Evolutionary conservation across 2,888 invertebrate species (phyloP).

Genomic region (Hymenopus coronatus): DNA sequence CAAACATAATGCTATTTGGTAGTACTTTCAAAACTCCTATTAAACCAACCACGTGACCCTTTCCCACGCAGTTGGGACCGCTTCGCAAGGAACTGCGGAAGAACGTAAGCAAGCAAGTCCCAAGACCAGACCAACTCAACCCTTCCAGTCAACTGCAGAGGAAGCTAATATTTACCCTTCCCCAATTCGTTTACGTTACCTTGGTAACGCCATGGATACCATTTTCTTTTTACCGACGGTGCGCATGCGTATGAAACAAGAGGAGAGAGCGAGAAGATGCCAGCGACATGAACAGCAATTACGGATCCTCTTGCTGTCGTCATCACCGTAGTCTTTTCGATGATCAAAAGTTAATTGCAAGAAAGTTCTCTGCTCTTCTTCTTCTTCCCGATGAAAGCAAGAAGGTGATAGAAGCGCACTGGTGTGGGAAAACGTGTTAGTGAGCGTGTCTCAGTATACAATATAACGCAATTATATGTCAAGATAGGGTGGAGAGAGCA

Average conservation of each 20-base stretch:
- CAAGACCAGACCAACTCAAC: neutral
- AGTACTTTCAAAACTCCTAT: neutral
- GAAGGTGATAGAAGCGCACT: neutral
- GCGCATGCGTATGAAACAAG: neutral
- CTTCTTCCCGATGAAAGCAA: neutral
- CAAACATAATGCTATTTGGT: neutral
- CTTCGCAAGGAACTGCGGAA: neutral
- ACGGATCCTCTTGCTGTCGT: neutral
- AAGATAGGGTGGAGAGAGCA: neutral
- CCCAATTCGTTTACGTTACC: conserved; percentile 9
- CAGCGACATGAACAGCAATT: neutral
- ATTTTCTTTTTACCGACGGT: neutral
- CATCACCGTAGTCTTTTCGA: neutral
- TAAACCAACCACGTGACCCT: neutral
- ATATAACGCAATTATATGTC: neutral
- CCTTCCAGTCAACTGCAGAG: neutral
- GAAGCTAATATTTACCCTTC: conserved; percentile 1
- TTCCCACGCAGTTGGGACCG: neutral
- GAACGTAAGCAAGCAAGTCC: neutral
- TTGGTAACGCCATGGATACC: neutral
- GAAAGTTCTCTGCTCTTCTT: neutral
- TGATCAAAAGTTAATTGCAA: conserved; percentile 14
- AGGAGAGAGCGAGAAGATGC: neutral
- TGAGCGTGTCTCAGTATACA: neutral
- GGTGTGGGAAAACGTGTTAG: neutral